Evolutionary conservation across 2,797 vertebrate genomes (phyloP).

Genomic region (Orientallactaga sibirica): DNA sequence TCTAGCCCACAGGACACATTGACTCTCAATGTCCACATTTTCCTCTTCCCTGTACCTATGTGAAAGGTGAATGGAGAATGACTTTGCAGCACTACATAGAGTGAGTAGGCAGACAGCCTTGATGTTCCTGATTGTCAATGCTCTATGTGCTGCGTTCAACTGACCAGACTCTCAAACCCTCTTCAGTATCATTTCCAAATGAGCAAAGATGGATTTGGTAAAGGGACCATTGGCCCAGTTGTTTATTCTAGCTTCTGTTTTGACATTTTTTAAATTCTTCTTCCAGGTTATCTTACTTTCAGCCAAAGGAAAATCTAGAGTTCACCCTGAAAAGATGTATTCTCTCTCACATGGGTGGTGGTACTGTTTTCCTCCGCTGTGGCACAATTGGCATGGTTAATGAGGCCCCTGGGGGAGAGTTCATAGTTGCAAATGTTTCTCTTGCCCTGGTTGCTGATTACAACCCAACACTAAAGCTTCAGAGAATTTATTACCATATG

Average conservation of each 20-base stretch:
- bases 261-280: background rate
- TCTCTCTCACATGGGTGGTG: conserved; percentile 4
- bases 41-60: background rate
- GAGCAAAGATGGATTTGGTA: background rate
- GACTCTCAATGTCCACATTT: fast-evolving
- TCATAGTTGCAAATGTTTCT: conserved; percentile 48
- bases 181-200: conserved; percentile 8
- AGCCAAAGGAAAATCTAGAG: conserved; percentile 32
- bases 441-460: conserved; percentile 73
- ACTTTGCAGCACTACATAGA: background rate
- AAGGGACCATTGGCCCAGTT: background rate
- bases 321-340: background rate
- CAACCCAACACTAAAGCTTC: conserved; percentile 58
- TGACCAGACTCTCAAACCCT: background rate
- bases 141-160: background rate
- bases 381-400: conserved; percentile 65
- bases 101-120: background rate
- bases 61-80: background rate
- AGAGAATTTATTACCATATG: conserved; percentile 78
- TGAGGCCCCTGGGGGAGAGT: conserved; percentile 73
- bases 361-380: conserved; percentile 54
- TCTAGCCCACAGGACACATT: background rate
- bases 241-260: conserved; percentile 6
- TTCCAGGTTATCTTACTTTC: background rate
- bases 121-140: background rate